Evolutionary conservation across 2,888 invertebrate species (phyloP).

Genomic region (Ceraclea dissimilis): DNA sequence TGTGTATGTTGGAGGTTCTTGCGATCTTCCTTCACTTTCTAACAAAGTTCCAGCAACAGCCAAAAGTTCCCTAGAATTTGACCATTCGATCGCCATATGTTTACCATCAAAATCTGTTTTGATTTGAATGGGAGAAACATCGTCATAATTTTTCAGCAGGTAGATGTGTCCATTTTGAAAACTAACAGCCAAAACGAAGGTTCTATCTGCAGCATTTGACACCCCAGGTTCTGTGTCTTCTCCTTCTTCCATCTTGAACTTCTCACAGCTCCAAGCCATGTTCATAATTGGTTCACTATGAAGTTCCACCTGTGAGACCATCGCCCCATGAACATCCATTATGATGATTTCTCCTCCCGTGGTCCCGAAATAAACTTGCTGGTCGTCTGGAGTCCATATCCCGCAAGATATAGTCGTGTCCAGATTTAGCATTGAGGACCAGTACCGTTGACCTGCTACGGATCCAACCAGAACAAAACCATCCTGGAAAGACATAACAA

Average conservation of each 20-base stretch:
- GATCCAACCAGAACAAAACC: slow-evolving; percentile 97
- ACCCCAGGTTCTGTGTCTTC: slow-evolving; percentile 62
- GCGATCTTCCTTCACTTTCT: slow-evolving; percentile 32
- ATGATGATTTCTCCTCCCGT: slow-evolving; percentile 92
- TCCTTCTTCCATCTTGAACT: slow-evolving; percentile 95
- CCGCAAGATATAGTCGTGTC: slow-evolving; percentile 93
- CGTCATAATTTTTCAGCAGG: slow-evolving; percentile 85
- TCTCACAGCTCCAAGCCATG: slow-evolving; percentile 97
- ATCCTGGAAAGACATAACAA: slow-evolving; percentile 54
- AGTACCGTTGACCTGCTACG: slow-evolving; percentile 94
- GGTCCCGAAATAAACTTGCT: slow-evolving; percentile 94
- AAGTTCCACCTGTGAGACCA: slow-evolving; percentile 83
- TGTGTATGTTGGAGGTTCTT: slow-evolving; percentile 52
- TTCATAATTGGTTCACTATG: slow-evolving; percentile 78
- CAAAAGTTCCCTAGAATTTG: slow-evolving; percentile 84
- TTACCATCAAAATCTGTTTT: slow-evolving; percentile 72
- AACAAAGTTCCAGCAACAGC: slow-evolving; percentile 79
- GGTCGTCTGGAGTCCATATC: slow-evolving; percentile 97
- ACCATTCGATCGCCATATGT: slow-evolving; percentile 90
- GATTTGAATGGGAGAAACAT: slow-evolving; percentile 82
- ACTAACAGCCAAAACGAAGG: slow-evolving; percentile 78
- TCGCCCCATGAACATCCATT: slow-evolving; percentile 94
- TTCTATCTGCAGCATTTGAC: slow-evolving; percentile 51
- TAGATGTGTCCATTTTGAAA: slow-evolving; percentile 86
- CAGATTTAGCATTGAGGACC: slow-evolving; percentile 95